These are phyloP conservation scores for Camponotus vicinus DNA, from an alignment of 1,140 invertebrate genomes.

Conservation along the genomic window DNA sequence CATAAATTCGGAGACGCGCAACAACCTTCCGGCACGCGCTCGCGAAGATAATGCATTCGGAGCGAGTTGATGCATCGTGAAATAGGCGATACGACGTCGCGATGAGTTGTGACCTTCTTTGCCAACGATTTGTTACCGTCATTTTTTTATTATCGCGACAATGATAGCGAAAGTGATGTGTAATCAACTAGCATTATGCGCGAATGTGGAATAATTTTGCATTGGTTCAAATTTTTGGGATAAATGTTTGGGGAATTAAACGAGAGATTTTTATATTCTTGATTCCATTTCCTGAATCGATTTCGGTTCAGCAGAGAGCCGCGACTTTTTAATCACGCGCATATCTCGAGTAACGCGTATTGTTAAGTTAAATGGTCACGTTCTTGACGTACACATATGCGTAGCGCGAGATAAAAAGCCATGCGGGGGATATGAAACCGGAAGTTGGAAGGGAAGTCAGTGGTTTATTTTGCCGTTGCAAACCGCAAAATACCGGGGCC, in stretches of 20 bases:
- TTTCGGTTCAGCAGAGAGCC: background rate
- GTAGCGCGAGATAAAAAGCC: constrained; percentile 38
- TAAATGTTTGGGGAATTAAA: no score
- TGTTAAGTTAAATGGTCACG: constrained; percentile 54
- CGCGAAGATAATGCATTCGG: constrained; percentile 36
- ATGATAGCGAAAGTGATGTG: background rate
- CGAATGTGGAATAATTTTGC: no score
- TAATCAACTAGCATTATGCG: background rate
- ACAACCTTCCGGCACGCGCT: constrained; percentile 35
- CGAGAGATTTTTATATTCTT: no score
- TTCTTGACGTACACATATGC: constrained; percentile 24
- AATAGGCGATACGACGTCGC: constrained; percentile 21
- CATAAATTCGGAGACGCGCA: constrained; percentile 45
- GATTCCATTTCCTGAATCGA: no score
- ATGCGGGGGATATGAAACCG: constrained; percentile 39
- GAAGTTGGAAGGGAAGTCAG: background rate
- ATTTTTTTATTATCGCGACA: background rate
- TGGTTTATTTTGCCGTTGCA: constrained; percentile 49
- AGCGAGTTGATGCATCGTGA: constrained; percentile 46
- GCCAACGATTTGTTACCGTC: background rate
- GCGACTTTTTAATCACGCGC: background rate
- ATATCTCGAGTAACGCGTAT: background rate
- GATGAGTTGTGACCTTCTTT: background rate
- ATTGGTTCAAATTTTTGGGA: background rate
- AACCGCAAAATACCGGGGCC: constrained; percentile 51